Conservation (phyloP, 2,113 vertebrate species). For the Ciconia maguari region DNA sequence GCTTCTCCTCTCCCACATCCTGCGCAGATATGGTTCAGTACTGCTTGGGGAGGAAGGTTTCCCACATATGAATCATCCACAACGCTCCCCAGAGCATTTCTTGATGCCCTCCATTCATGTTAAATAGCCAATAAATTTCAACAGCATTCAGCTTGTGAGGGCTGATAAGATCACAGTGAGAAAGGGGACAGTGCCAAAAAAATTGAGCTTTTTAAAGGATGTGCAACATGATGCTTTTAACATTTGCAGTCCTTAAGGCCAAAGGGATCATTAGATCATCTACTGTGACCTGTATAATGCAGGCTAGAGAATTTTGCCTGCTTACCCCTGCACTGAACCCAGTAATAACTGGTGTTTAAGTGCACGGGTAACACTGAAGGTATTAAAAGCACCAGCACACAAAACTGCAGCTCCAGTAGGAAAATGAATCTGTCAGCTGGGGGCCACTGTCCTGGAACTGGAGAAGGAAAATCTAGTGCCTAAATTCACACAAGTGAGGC, state of each 20-base stretch:
- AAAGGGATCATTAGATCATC: conserved; percentile 54
- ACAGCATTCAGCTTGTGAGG: background rate
- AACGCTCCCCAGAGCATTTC: background rate
- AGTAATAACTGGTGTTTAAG: background rate
- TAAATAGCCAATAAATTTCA: conserved; percentile 42
- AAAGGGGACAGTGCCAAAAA: conserved; percentile 54
- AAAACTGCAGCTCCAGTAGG: conserved; percentile 12
- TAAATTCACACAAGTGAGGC: background rate
- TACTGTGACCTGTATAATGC: background rate
- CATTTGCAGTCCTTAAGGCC: conserved; percentile 34
- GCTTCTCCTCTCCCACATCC: background rate
- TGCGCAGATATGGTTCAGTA: background rate
- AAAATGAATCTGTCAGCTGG: conserved; percentile 25
- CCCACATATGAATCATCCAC: conserved; percentile 51
- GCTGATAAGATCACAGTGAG: conserved; percentile 53
- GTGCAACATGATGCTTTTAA: conserved; percentile 54
- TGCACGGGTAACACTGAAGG: background rate
- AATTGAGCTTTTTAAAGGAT: conserved; percentile 33
- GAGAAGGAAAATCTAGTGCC: background rate
- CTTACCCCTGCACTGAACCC: background rate
- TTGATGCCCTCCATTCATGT: conserved; percentile 1
- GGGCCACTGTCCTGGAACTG: background rate
- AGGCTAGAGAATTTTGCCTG: conserved; percentile 14
- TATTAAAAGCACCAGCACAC: conserved; percentile 3
- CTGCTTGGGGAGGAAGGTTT: conserved; percentile 11